Percentiles rank a stretch among this genome's conserved stretches.
Evolutionary conservation across 2,113 vertebrate genomes (phyloP).

Genomic region (Sialia sialis): DNA sequence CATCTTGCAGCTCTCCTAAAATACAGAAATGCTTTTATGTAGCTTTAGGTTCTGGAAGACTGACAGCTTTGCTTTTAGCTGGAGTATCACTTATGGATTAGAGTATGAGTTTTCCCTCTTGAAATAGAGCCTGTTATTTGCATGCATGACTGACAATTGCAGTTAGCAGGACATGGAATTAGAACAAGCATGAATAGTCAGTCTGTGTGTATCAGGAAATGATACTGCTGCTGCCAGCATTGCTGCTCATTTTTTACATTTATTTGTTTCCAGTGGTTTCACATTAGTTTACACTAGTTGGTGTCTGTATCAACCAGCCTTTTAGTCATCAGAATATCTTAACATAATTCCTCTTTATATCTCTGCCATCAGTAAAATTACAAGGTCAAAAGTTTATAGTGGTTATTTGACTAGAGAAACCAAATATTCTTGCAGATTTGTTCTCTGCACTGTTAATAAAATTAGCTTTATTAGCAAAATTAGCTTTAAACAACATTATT

Average conservation of each 20-base stretch:
- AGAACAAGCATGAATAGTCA: not conserved
- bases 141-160: not conserved
- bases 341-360: not conserved
- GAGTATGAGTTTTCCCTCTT: not conserved
- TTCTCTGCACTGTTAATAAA: not conserved
- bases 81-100: not conserved
- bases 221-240: not conserved
- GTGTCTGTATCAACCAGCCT: not conserved
- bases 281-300: not conserved
- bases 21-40: not conserved
- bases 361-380: not conserved
- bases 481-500: not conserved
- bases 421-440: not conserved
- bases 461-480: not conserved
- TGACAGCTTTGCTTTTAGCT: not conserved
- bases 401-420: not conserved
- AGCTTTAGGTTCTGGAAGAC: not conserved
- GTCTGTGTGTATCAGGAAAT: not conserved
- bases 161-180: not conserved
- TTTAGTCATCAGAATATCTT: not conserved
- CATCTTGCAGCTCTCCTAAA: not conserved
- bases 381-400: not conserved
- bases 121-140: not conserved
- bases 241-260: not conserved
- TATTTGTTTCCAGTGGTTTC: constrained; percentile 1